These are phyloP conservation scores for Chitala chitala DNA, from an alignment of 2,113 vertebrate species.

Conservation along the genomic window DNA sequence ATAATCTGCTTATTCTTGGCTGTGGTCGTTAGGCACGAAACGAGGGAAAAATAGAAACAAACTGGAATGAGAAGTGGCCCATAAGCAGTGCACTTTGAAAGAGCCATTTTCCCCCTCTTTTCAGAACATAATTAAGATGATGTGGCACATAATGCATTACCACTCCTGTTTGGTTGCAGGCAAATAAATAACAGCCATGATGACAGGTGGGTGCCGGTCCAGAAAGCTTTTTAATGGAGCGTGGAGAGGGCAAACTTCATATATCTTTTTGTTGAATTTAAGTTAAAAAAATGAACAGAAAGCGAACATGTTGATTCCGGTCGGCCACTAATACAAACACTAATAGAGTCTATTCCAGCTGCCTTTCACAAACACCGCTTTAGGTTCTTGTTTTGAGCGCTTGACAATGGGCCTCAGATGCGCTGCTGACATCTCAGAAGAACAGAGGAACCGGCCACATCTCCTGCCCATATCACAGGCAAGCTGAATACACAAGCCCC, in stretches of 20 bases:
- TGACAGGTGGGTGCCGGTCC: conserved; percentile 43
- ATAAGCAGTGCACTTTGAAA: conserved; percentile 44
- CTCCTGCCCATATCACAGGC: neutral
- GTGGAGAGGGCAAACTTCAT: no score
- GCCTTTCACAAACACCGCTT: neutral
- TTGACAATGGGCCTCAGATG: no score
- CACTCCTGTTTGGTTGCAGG: conserved; percentile 24
- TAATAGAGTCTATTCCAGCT: no score
- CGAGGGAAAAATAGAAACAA: conserved; percentile 47
- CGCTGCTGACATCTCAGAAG: no score
- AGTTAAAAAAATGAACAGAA: no score
- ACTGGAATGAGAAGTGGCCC: conserved; percentile 31
- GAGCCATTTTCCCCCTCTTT: conserved; percentile 36
- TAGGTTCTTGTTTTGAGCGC: neutral
- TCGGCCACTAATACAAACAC: no score
- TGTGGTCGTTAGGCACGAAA: conserved; percentile 39
- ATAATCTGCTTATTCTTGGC: conserved; percentile 48
- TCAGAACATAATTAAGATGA: conserved; percentile 28
- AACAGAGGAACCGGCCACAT: no score
- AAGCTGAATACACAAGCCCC: neutral
- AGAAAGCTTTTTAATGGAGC: conserved; percentile 31
- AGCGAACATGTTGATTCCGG: no score
- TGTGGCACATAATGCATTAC: conserved; percentile 35
- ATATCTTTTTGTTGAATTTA: no score
- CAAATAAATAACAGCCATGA: conserved; percentile 31